Evolutionary conservation across 2,113 vertebrate species (phyloP), one percentile per base, ranked within the genome.

Genomic region (Brachypodius melanocephalos): DNA sequence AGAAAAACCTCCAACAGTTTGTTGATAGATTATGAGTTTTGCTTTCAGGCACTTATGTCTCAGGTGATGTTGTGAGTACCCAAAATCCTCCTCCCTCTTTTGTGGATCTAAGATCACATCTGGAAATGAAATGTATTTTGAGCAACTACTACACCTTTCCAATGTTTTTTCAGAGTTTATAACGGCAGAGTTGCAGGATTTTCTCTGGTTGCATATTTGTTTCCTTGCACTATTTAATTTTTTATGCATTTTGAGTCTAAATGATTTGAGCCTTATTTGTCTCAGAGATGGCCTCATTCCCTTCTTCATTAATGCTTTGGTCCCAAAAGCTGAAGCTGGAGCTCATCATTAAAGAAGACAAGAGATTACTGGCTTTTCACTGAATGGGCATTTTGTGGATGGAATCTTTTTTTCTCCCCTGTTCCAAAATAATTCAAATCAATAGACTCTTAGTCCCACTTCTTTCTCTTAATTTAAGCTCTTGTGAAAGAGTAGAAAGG

Each of bases 401-500:
- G 22, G 29, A 85, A 62, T 78, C 83, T 78, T 10, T 32, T 88
- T 88, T 74, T 46, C n/a, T 95, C 17, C 25, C 7, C 15, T 61
- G 10, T 26, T 34, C 36, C 40, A 59, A 84, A 95, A 72, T 67
- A 55, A 67, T 52, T 81, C 65, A 90, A 59, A 84, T 75, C 76
- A 84, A 67, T 67, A 78, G 48, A 61, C 25, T 32, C 15, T 71
- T 54, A 72, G 28, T 38, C 6, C 20, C 9, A 45, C 81, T 78
- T 87, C 17, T 93, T 78, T 77, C 25, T 75, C 69, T 74, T 74
- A 65, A 68, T 79, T 15, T 67, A 38, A 74, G 21, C 17, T 79
- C 90, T 86, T 80, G n/a, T 66, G 38, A 83, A 90, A n/a, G 34
- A 80, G 14, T 38, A 74, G 40, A 38, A 90, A 67, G 55, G 40